These are phyloP conservation scores for Drosophila orena DNA, from an alignment of 1,140 invertebrate genomes.

Conservation along the genomic window DNA sequence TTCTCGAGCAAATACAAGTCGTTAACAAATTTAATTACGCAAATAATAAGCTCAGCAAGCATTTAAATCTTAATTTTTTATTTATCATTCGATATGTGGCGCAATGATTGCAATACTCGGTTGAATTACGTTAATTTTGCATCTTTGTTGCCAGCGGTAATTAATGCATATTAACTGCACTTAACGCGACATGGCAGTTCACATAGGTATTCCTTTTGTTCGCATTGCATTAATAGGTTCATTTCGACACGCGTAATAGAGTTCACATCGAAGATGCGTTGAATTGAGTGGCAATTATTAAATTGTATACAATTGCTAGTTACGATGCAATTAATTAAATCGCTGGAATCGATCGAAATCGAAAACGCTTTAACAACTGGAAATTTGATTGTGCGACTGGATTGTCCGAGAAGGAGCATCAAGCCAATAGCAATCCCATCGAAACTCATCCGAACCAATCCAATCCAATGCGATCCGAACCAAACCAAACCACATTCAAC, in stretches of 20 bases:
- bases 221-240: constrained; percentile 12
- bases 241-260: constrained; percentile 37
- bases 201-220: constrained; percentile 25
- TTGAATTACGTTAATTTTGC: constrained; percentile 6
- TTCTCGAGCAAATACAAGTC: not conserved
- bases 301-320: constrained; percentile 58
- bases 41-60: not conserved
- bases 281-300: constrained; percentile 56
- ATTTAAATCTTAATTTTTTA: not conserved
- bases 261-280: constrained; percentile 8
- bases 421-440: not conserved
- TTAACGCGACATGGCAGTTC: constrained; percentile 12
- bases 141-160: constrained; percentile 17
- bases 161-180: constrained; percentile 19
- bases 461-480: not conserved
- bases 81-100: not conserved
- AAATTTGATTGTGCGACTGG: constrained; percentile 27
- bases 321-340: constrained; percentile 68
- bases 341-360: constrained; percentile 39
- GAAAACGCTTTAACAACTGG: constrained; percentile 46
- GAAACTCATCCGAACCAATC: not conserved
- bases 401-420: not conserved
- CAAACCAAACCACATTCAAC: constrained; percentile 7
- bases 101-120: not conserved
- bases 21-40: not conserved